Conservation (phyloP, 2,888 invertebrate genomes). For the Patella caerulea region DNA sequence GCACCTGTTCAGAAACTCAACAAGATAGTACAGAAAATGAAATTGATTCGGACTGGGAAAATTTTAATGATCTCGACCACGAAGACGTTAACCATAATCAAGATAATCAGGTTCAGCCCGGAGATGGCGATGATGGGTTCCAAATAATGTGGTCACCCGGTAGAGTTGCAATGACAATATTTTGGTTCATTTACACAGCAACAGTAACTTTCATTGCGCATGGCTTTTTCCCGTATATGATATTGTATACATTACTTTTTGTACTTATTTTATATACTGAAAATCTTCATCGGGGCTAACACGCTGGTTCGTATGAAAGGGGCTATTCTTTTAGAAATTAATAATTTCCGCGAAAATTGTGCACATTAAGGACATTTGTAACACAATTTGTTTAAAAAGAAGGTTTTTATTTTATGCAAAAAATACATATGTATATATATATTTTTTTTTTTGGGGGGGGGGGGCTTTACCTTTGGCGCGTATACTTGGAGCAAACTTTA, state of each 20-base stretch:
- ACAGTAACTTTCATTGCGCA: slow-evolving; percentile 42
- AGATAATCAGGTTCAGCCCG: background rate
- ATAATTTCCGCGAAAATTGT: too few species aligned
- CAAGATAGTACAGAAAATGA: background rate
- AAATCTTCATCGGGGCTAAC: background rate
- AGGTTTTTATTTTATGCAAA: too few species aligned
- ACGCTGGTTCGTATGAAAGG: too few species aligned
- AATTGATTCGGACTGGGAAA: background rate
- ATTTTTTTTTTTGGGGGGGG: too few species aligned
- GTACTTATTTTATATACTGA: slow-evolving; percentile 29
- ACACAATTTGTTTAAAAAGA: too few species aligned
- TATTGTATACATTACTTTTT: slow-evolving; percentile 44
- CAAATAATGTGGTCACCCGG: slow-evolving; percentile 18
- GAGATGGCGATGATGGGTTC: background rate
- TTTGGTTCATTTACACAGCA: slow-evolving; percentile 46
- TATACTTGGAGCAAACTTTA: too few species aligned
- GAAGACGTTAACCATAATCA: background rate
- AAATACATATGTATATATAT: too few species aligned
- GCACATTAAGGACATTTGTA: too few species aligned
- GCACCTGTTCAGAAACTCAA: background rate
- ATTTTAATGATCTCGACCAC: background rate
- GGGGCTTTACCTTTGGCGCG: too few species aligned
- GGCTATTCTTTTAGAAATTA: too few species aligned
- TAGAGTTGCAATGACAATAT: slow-evolving; percentile 34
- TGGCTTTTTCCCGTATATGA: slow-evolving; percentile 44